Percentiles rank a stretch among this genome's conserved stretches.
Conservation (phyloP, 2,113 vertebrate genomes). For the Chaetorhynchus papuensis region DNA sequence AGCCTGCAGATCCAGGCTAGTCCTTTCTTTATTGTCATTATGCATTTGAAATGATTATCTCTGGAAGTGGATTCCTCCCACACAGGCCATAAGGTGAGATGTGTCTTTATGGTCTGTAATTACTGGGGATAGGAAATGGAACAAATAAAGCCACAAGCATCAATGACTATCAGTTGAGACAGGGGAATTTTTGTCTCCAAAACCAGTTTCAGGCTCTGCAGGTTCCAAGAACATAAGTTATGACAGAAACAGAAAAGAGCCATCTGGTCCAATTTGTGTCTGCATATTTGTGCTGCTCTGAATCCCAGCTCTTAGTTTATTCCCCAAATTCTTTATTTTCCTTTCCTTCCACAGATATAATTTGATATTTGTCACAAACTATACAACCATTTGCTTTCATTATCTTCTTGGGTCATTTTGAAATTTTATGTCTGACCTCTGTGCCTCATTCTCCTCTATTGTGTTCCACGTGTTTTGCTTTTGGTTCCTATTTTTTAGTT, state of each 20-base stretch:
- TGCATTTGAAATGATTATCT: background rate
- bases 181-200: slow-evolving; percentile 7
- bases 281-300: background rate
- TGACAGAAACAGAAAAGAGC: slow-evolving; percentile 16
- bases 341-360: background rate
- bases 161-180: background rate
- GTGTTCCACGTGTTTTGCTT: background rate
- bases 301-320: background rate
- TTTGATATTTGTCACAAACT: background rate
- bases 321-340: background rate
- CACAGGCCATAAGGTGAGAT: background rate
- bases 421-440: background rate
- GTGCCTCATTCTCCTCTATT: background rate
- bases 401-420: background rate
- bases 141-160: slow-evolving; percentile 27
- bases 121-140: background rate
- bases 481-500: background rate
- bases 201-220: slow-evolving; percentile 27
- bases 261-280: slow-evolving; percentile 46
- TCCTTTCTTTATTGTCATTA: background rate
- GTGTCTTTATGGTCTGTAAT: slow-evolving; percentile 15
- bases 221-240: slow-evolving; percentile 50
- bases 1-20: background rate
- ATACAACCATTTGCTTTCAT: background rate
- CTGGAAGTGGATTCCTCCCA: background rate